Evolutionary conservation across 2,888 invertebrate genomes (phyloP), one percentile per base, ranked within the genome.

Genomic region (Hybos culiciformis): DNA sequence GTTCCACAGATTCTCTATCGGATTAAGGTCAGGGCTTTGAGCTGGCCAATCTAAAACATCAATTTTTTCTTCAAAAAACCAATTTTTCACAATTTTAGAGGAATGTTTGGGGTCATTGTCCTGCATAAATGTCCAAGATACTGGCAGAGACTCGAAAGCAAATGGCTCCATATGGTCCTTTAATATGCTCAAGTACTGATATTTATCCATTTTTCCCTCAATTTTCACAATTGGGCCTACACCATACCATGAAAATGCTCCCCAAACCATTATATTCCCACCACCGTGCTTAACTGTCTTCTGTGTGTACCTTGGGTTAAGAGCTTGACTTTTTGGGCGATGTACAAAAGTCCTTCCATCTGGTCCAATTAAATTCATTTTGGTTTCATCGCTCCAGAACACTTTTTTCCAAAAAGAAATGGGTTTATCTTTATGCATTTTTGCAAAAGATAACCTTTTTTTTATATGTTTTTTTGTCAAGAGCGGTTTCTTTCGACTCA

Each of bases 211-310:
- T 37, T 20, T 41, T 14, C 34, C 32, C 14, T 42, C 19, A 39
- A 42, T 45, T 29, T 18, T 20, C 12, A 37, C 18, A 29, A 46
- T 12, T 11, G 41, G 24, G 11, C 42, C 39, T 19, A 41, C 33
- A 12, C 44, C 43, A 24, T 41, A 7, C 15, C 41, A 41, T 17
- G 21, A 33, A 11, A 42, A 24, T n/a, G 12, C 14, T 26, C 37
- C 36, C 40, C 40, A 46, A 20, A 36, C 37, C 41, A 37, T 43
- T 23, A 46, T 19, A 20, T 9, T 29, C 2, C 37, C 37, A 14
- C 42, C 46, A 29, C 40, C 43, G 21, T 37, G 37, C 21, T 43
- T 46, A 9, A 41, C 38, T 17, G 41, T 41, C 32, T 21, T 15
- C 12, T 29, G 14, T 18, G 18, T 34, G 17, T 40, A 36, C 21